Base-by-base conservation (phyloP, 2,888 invertebrate genomes). In the Catocala sponsa region DNA sequence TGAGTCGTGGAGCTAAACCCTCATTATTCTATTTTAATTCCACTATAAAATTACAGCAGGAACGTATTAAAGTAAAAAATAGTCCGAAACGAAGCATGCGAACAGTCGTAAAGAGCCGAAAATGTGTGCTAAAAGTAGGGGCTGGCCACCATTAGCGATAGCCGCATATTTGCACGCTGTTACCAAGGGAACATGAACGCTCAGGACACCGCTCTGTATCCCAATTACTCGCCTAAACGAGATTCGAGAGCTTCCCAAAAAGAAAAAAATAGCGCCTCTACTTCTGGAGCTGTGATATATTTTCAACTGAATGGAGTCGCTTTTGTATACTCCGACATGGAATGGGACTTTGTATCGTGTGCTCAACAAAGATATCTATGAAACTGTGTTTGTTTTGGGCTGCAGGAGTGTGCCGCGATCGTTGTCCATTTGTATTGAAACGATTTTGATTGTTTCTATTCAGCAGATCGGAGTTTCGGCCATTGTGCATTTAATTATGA, bases 171-270 rank as follows among this genome's bases (percentile, higher is more conserved):
- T 79, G 72, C 73, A 68, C 65, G 71, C 65, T 46, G 71, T 70
- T 75, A 67, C 75, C 54, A 68, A 59, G 68, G 52, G 58, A 65
- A 25, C 53, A 72, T 58, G 63, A 65, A 72, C 63, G 74, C 61
- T 64, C 74, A 72, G 60, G 52, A 71, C 60, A 65, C 61, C 59
- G 70, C 70, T 66, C 67, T 65, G 68, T 72, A 74, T 76, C 61
- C 76, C 81, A 82, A 84, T 81, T 85, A 83, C 74, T 78, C 76
- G 78, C 58, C 59, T 70, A 78, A 83, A 80, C 79, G 74, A 74
- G 78, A 71, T 74, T 76, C 70, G 65, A 71, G 72, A 69, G 72
- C 61, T 74, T 71, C 56, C 65, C 52, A 80, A 80, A 83, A 75
- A 79, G 76, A 76, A 74, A 72, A 69, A 69, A 66, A 62, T 58